Evolutionary conservation across 2,797 vertebrate species (phyloP), one percentile per base, ranked within the genome.

Genomic region (Hydrophis major): DNA sequence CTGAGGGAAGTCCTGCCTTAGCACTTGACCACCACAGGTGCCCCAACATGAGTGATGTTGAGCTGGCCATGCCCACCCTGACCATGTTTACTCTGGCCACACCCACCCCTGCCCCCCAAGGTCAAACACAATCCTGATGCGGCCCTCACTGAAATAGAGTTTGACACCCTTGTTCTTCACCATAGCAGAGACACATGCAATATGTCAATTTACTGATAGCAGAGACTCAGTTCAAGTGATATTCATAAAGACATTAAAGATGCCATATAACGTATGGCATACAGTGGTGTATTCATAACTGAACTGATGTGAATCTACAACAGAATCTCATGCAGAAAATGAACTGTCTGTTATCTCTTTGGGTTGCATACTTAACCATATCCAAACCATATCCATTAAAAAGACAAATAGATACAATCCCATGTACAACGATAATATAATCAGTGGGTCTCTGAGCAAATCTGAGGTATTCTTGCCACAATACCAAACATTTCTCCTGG

Each of bases 161-260:
- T 55, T 55, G 53, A 55, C 11, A 55, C 11, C 53, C 53, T 12
- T 55, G 11, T 96, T 90, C 96, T 86, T 96, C 83, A 92, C 60
- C 94, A 93, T 95, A 92, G 94, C 91, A 87, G 87, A 83, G 91
- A 42, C 4, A 32, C 32, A 32, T 32, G 32, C 32, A 32, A 32
- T 2, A 61, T 16, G 56, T 60, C 66, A 27, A 59, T 92, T 61
- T 83, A 42, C 83, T 86, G 1, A 60, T 8, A 61, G 12, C 12
- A 89, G 47, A 59, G 22, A 56, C 56, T 69, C 91, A 55, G 22
- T 56, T 32, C n/a, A 50, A 18, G 83, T 61, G 56, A 55, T 69
- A 6, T 53, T 87, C 60, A 60, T 57, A 37, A 87, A 66, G 22
- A 16, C 14, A 37, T 14, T 16, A 20, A 78, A 78, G 18, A 42